Evolutionary conservation across 2,113 vertebrate genomes (phyloP), one percentile per base, ranked within the genome.

Genomic region (Phrynosoma platyrhinos): DNA sequence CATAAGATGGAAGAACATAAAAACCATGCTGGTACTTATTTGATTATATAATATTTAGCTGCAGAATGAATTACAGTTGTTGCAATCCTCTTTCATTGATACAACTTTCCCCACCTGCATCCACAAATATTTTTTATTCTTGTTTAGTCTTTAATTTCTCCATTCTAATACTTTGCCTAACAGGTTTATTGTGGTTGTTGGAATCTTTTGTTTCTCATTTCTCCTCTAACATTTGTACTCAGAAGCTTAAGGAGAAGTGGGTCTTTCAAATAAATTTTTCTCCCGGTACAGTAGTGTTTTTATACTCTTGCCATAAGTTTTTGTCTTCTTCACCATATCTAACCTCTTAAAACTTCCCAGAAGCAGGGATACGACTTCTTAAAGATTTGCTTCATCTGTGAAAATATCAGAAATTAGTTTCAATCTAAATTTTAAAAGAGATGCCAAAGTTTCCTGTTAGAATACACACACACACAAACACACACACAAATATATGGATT

Each of bases 121-220:
- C 18, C 64, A 66, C 12, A n/a, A 66, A 66, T 66, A 20, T 47
- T 47, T 47, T 66, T 66, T 66, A 16, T 82, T 47, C 53, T 55
- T 55, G 74, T 32, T 71, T 16, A 81, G 40, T 53, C 32, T 72
- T 87, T 81, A 87, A 87, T 80, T 58, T 52, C 42, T 81, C 40
- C 58, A 36, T 87, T 81, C 9, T 81, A 52, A 81, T 81, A 62
- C 25, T 62, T 32, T 87, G 25, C 53, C 40, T 58, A 25, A 62
- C 23, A 87, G 42, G 42, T n/a, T 47, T 47, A 47, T 5, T 47
- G 81, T 71, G 52, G 47, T 40, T 86, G 32, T 36, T 55, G 69
- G n/a, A 69, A 69, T 52, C 18, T 86, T 52, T n/a, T 58, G 36
- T 53, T 87, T 7, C n/a, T 74, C 53, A 62, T 25, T 32, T 58